Base-by-base conservation (phyloP, 92 coral and sea anemone genomes). In the Epizoanthus ramosus region DNA sequence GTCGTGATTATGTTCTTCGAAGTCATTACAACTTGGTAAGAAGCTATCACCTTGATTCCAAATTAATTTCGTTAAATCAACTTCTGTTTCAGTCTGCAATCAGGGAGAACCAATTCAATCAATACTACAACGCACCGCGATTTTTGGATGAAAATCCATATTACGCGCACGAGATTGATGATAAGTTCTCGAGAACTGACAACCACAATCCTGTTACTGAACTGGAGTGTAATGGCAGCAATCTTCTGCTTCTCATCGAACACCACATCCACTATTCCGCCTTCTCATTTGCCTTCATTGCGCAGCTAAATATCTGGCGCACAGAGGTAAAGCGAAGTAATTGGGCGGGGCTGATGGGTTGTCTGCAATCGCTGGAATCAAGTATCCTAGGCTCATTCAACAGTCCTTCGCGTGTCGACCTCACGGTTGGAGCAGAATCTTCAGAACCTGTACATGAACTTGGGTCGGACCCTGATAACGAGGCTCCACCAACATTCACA, bases 221-320 rank as follows among this genome's bases (percentile, higher is more conserved):
- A 68, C 85, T 96, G 90, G 97, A 94, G 71, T 94, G 99, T 60
- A 96, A 92, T 75, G 99, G 99, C 59, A 94, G 89, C 63, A 96
- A 88, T 77, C 87, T 96, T 23, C 83, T 96, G 68, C 93, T 92
- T 75, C 90, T 92, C 8, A 64, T 96, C 16, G 99, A 96, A 64
- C 83, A 86, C 17, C 91, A 94, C 85, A 87, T 96, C 71, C 98
- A 92, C 65, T 96, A 94, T 70, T 87, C 97, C 13, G 97, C 99
- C 0, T 94, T 94, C 79, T 96, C 98, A 60, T 96, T 88, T 74
- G 85, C 99, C 24, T 96, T 96, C 74, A 80, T 94, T 54, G 67
- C 91, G 45, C 99, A 96, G 79, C 93, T 96, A 35, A 90, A 92
- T 0, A 61, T 88, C 56, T 96, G 99, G 99, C 93, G 98, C 39